Evolutionary conservation across 2,888 invertebrate species (phyloP), one percentile per base, ranked within the genome.

Genomic region (Druceiella hillmani): DNA sequence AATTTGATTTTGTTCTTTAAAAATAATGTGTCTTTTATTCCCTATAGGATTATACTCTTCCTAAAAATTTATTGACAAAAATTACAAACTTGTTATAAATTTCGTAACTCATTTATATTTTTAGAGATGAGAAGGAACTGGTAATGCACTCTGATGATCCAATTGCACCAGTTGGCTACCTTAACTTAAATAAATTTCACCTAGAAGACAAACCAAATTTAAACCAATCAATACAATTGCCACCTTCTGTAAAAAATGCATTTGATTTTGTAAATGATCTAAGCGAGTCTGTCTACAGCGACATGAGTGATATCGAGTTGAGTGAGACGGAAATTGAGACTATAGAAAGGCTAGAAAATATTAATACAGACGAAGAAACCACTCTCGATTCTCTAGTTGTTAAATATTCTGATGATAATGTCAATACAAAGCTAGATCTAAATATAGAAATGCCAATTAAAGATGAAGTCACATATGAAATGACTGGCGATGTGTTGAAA

Each of bases 91-190:
- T n/a, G n/a, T n/a, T n/a, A n/a, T n/a, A n/a, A n/a, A n/a, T n/a
- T n/a, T n/a, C n/a, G n/a, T n/a, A n/a, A n/a, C n/a, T n/a, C n/a
- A n/a, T n/a, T 49, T 51, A 46, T 41, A 44, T 43, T 67, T 67
- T 47, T 68, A 90, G 90, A 58, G 88, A 89, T 63, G 84, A 88
- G 53, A 82, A 80, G 52, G 89, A 94, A 72, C 78, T 84, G 53
- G 80, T 97, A 40, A 79, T 90, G 49, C 92, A 93, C 60, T 85
- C 94, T 13, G 83, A 89, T 53, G 93, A 97, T 73, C 83, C 88
- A 2, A 83, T 98, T 56, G 93, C 94, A 16, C 90, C 95, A 4
- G 97, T 97, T 36, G 95, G 92, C 17, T 98, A 93, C 63, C 73
- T 98, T 40, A 91, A 88, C 63, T 79, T 98, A 50, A 83, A 78